A percentile compares a stretch with the other conserved stretches of the same genome.
These are phyloP conservation scores for Hydriomena furcata DNA, from an alignment of 2,888 invertebrate species.

Conservation along the genomic window DNA sequence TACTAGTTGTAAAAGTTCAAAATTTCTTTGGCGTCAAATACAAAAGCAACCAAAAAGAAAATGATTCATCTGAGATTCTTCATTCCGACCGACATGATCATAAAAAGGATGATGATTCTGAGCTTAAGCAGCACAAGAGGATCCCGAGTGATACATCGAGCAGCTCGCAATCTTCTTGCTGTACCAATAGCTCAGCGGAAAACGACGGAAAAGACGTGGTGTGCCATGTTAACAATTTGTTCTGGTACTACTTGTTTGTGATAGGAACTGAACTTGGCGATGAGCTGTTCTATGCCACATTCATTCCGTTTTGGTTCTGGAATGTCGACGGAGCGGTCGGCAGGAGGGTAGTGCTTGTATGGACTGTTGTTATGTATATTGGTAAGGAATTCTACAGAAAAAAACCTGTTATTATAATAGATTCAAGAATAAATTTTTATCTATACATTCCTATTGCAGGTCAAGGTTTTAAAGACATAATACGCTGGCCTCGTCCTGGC, in stretches of 20 bases:
- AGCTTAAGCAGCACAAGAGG: conserved; percentile 63
- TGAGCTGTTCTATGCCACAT: conserved; percentile 95
- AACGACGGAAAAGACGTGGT: conserved; percentile 60
- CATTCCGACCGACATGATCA: conserved; percentile 56
- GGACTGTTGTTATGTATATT: conserved; percentile 93
- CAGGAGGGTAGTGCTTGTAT: conserved; percentile 90
- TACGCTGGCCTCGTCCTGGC: conserved; percentile 93
- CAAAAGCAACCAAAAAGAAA: conserved; percentile 52
- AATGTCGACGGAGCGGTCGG: conserved; percentile 95
- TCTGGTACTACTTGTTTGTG: conserved; percentile 93
- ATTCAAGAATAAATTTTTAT: too few relatives aligned
- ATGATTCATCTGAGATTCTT: conserved; percentile 55
- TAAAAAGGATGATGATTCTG: conserved; percentile 47
- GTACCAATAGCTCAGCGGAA: conserved; percentile 67
- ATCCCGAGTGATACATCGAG: conserved; percentile 69
- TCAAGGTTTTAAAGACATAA: conserved; percentile 94
- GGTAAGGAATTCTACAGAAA: too few relatives aligned
- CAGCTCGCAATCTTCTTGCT: conserved; percentile 67
- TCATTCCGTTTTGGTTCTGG: conserved; percentile 97
- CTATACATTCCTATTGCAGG: too few relatives aligned
- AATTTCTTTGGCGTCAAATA: conserved; percentile 89
- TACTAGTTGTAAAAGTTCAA: conserved; percentile 90
- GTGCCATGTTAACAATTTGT: conserved; percentile 86
- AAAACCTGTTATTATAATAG: too few relatives aligned
- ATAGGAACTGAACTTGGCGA: conserved; percentile 95